These are phyloP conservation scores for Trypoxylon attenuatum DNA, from an alignment of 2,888 invertebrate genomes.

Conservation along the genomic window DNA sequence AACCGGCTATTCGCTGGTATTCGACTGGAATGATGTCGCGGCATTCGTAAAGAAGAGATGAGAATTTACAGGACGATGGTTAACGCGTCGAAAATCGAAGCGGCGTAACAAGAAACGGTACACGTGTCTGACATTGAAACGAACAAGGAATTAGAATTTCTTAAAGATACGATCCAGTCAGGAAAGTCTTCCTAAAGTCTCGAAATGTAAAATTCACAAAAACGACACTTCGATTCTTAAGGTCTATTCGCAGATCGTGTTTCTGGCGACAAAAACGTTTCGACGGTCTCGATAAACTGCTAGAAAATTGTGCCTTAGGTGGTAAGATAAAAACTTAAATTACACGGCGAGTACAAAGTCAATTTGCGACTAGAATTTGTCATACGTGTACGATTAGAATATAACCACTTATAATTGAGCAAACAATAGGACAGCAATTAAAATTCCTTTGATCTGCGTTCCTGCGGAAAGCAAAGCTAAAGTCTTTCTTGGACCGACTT, in stretches of 20 bases:
- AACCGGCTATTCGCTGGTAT: neutral
- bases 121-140: neutral
- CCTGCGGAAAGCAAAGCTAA: constrained; percentile 23
- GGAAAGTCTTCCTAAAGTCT: constrained; percentile 10
- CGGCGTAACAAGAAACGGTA: neutral
- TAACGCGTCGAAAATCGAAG: neutral
- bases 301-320: constrained; percentile 52
- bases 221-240: constrained; percentile 2
- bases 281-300: constrained; percentile 36
- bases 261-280: constrained; percentile 4
- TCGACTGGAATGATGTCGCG: neutral
- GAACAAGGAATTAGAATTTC: neutral
- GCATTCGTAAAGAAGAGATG: neutral
- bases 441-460: constrained; percentile 48
- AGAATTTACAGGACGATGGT: neutral
- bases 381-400: constrained; percentile 24
- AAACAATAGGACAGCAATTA: constrained; percentile 62
- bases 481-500: constrained; percentile 8
- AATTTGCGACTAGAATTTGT: constrained; percentile 26
- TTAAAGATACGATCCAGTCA: neutral
- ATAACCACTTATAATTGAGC: constrained; percentile 53
- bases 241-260: neutral
- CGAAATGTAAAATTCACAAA: neutral
- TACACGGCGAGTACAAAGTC: constrained; percentile 36
- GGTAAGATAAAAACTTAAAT: constrained; percentile 47